Evolutionary conservation across 2,113 vertebrate species (phyloP), one percentile per base, ranked within the genome.

Genomic region (Corydoras sp.): DNA sequence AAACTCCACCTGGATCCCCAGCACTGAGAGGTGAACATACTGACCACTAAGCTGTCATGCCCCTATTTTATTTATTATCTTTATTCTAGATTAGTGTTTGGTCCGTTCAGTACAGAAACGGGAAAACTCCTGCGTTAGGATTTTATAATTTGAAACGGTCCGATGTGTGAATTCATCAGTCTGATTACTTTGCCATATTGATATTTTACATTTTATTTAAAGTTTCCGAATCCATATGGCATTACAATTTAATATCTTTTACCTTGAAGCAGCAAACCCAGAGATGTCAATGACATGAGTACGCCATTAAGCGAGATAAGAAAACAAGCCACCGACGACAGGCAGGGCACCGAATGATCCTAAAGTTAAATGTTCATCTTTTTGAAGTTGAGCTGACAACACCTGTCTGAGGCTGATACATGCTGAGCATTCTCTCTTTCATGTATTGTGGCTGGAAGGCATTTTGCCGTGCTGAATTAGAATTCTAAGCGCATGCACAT

Each of bases 201-300:
- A 43, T 8, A 43, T 43, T 43, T 43, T 8, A 43, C 7, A 8
- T 43, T 43, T 43, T 43, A 43, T 8, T 5, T 5, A 8, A 43
- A 43, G 35, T 5, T 4, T 8, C 35, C 35, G 7, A 43, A 43
- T 43, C 35, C 7, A 2, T 83, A 75, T 82, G 76, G 80, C 72
- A 68, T 79, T 84, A 81, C 81, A 69, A 65, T 75, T 74, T 83
- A 84, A 83, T 79, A 80, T 88, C 83, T 89, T 79, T 84, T 87
- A 89, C 84, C 87, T 89, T 82, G 82, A 87, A 87, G 87, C 84
- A 69, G 80, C 72, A 77, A 79, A 53, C 82, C 64, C 72, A 32
- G 80, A 32, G 77, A 81, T 79, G 83, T 71, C 10, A 73, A 76
- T 74, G 81, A 72, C 76, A n/a, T 77, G 76, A 78, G 78, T 63